These are phyloP conservation scores for Leptosomus discolor DNA, from an alignment of 2,113 vertebrate genomes.

Conservation along the genomic window DNA sequence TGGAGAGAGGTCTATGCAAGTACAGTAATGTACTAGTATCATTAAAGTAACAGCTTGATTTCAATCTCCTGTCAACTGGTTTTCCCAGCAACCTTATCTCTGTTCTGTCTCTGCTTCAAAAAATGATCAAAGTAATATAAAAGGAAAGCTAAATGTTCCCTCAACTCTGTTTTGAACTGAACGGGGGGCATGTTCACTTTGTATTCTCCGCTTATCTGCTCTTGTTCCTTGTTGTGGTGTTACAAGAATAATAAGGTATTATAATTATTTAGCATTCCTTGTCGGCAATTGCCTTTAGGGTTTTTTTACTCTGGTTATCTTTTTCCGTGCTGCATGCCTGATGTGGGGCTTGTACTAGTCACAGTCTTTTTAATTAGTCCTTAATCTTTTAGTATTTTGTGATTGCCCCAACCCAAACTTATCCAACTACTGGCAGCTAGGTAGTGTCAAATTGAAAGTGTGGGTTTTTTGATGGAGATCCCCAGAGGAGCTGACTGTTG, in stretches of 20 bases:
- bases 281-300: neutral
- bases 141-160: neutral
- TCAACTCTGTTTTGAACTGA: neutral
- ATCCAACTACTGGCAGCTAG: neutral
- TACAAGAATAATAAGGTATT: neutral
- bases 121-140: conserved; percentile 42
- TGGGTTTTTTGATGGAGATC: neutral
- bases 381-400: neutral
- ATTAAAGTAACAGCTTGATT: conserved; percentile 1
- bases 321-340: neutral
- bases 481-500: neutral
- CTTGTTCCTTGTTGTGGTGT: conserved; percentile 1
- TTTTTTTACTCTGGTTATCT: neutral
- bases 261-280: conserved; percentile 8
- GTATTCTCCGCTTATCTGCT: conserved; percentile 20
- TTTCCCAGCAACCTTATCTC: conserved; percentile 29
- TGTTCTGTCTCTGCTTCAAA: neutral
- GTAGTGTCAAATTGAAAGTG: neutral
- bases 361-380: neutral
- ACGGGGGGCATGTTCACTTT: neutral
- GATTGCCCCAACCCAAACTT: neutral
- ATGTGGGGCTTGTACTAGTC: neutral
- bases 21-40: neutral
- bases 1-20: neutral
- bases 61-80: neutral